These are phyloP conservation scores for Salarias fasciatus DNA, from an alignment of 2,797 vertebrate genomes.

Conservation along the genomic window DNA sequence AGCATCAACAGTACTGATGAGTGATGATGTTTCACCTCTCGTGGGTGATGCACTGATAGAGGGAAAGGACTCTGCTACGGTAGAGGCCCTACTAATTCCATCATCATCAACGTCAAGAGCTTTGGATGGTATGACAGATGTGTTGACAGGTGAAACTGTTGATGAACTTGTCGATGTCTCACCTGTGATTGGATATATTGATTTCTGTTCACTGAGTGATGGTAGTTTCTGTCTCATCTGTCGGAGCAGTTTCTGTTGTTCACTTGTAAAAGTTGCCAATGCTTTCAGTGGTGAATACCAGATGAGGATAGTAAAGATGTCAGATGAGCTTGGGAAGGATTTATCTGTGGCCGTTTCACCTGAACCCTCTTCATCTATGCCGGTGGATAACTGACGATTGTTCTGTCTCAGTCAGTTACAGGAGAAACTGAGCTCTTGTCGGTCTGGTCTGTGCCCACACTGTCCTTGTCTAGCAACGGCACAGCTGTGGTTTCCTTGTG, in stretches of 20 bases:
- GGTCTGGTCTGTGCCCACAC: conserved; percentile 1
- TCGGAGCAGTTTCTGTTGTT: background rate
- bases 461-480: background rate
- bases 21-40: background rate
- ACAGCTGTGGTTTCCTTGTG: conserved; percentile 18
- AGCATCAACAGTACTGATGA: background rate
- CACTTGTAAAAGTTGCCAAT: background rate
- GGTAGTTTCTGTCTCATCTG: background rate
- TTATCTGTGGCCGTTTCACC: conserved; percentile 15
- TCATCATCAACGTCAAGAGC: background rate
- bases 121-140: no score
- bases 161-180: background rate
- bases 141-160: background rate
- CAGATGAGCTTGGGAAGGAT: background rate
- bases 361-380: conserved; percentile 28
- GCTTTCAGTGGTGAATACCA: background rate
- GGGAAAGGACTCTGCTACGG: background rate
- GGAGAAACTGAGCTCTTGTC: background rate
- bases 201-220: background rate
- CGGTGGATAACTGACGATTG: background rate
- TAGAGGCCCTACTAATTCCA: background rate
- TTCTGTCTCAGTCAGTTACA: background rate
- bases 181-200: background rate
- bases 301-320: background rate
- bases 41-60: background rate